Percentiles rank a stretch among this genome's conserved stretches.
phyloP scores from a whole-genome alignment of 2,113 vertebrate genomes.

The Agelaius phoeniceus region DNA sequence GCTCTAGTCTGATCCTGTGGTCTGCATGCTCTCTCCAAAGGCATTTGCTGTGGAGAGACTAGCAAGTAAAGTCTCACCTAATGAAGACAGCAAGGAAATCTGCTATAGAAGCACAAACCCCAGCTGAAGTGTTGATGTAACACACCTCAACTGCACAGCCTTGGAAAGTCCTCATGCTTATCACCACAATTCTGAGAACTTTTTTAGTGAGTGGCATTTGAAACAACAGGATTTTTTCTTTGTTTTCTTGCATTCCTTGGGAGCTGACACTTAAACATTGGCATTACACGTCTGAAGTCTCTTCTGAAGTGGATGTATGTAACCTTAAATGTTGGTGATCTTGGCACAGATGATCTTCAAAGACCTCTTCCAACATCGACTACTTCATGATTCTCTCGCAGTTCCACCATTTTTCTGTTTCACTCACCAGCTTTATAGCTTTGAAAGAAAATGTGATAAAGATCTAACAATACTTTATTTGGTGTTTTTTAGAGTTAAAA shows the following conservation, averaged over 20 bases:
- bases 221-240: neutral
- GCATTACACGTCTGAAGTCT: rapidly evolving
- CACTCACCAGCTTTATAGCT: neutral
- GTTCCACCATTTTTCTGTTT: neutral
- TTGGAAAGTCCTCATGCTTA: neutral
- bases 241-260: neutral
- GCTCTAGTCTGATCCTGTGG: neutral
- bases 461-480: neutral
- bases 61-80: neutral
- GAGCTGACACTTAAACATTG: neutral
- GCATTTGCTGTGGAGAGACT: neutral
- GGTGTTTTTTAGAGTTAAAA: neutral
- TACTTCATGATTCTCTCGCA: neutral
- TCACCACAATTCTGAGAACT: neutral
- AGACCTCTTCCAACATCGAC: neutral
- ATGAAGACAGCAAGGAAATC: neutral
- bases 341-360: neutral
- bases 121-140: neutral
- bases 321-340: rapidly evolving
- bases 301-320: neutral
- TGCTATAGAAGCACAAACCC: neutral
- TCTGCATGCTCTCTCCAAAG: neutral
- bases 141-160: neutral
- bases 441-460: neutral
- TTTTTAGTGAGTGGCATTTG: neutral